Conservation (phyloP, 2,797 vertebrate species). For the Lutjanus argentimaculatus region DNA sequence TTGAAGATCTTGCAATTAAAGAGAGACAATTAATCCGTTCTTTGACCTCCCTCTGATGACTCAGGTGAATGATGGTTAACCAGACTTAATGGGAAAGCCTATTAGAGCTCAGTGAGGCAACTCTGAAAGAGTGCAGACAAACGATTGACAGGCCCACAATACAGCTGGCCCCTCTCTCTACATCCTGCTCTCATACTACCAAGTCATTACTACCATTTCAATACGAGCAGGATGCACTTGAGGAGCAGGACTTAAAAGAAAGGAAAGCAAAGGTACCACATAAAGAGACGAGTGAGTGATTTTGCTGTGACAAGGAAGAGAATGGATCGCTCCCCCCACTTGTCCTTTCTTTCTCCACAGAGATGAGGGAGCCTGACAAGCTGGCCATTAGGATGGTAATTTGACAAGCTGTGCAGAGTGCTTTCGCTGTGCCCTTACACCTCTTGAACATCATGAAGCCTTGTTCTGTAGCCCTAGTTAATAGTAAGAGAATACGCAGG, state of each 20-base stretch:
- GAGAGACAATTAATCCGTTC: conserved; percentile 59
- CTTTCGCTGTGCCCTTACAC: conserved; percentile 73
- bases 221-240: conserved; percentile 71
- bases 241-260: conserved; percentile 72
- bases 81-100: conserved; percentile 68
- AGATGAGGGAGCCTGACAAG: conserved; percentile 77
- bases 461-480: conserved; percentile 68
- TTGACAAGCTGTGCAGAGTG: conserved; percentile 80
- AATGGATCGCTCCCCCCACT: conserved; percentile 75
- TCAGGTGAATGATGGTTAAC: conserved; percentile 74
- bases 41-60: conserved; percentile 65
- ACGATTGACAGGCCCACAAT: conserved; percentile 80
- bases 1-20: conserved; percentile 54
- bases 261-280: conserved; percentile 66
- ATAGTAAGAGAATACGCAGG: conserved; percentile 67
- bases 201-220: conserved; percentile 82
- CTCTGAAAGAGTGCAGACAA: conserved; percentile 71
- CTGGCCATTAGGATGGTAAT: conserved; percentile 83
- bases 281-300: conserved; percentile 76
- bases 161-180: conserved; percentile 51
- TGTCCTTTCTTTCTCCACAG: conserved; percentile 72
- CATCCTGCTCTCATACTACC: conserved; percentile 46
- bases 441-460: conserved; percentile 75
- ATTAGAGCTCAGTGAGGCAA: conserved; percentile 62
- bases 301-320: conserved; percentile 77